Conservation (phyloP, 1,140 invertebrate genomes). For the Drosophila simulans region DNA sequence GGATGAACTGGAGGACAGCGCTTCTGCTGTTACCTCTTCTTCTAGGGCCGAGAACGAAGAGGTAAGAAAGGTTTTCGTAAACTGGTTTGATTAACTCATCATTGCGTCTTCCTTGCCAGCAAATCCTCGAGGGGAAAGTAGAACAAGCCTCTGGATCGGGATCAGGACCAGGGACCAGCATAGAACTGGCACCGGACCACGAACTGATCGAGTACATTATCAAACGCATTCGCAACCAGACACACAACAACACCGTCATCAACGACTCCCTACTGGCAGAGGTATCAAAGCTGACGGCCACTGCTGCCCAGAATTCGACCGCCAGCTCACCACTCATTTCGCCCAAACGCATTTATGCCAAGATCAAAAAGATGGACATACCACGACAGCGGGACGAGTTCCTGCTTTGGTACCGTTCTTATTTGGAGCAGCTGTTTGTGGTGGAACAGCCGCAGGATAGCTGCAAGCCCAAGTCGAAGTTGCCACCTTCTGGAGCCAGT, state of each 20-base stretch:
- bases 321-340: slow-evolving; percentile 64
- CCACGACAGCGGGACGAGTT: slow-evolving; percentile 77
- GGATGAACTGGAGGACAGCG: slow-evolving; percentile 26
- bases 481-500: neutral
- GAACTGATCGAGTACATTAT: slow-evolving; percentile 81
- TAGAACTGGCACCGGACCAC: slow-evolving; percentile 64
- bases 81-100: slow-evolving; percentile 8
- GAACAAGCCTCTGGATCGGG: slow-evolving; percentile 14
- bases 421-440: slow-evolving; percentile 71
- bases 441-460: slow-evolving; percentile 53
- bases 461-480: slow-evolving; percentile 15
- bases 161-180: slow-evolving; percentile 9
- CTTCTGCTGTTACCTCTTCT: slow-evolving; percentile 2
- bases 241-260: slow-evolving; percentile 75
- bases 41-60: slow-evolving; percentile 33
- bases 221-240: slow-evolving; percentile 77
- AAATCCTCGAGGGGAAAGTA: slow-evolving; percentile 41
- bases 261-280: slow-evolving; percentile 78
- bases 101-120: slow-evolving; percentile 32
- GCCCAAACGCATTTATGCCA: slow-evolving; percentile 80
- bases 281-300: slow-evolving; percentile 76
- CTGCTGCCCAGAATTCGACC: slow-evolving; percentile 73
- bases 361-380: slow-evolving; percentile 77
- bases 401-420: slow-evolving; percentile 71
- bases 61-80: slow-evolving; percentile 33